phyloP scores from a whole-genome alignment of 2,888 invertebrate species.

The Campopleginae sp. region DNA sequence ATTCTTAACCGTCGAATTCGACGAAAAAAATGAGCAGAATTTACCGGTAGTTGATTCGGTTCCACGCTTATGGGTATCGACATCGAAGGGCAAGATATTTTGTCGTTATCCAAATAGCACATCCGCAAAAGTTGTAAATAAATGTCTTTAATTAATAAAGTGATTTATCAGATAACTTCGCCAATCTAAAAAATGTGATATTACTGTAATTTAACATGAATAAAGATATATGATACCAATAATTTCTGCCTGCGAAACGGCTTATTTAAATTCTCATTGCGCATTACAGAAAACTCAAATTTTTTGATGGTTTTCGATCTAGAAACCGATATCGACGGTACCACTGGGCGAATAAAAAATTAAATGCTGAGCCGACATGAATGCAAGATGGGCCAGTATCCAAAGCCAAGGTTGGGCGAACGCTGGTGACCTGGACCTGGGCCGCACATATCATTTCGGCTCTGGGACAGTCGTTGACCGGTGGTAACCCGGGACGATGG shows the following conservation, averaged over 20 bases:
- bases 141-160: no score
- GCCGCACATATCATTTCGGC: not conserved
- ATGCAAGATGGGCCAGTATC: not conserved
- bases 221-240: no score
- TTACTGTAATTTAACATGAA: no score
- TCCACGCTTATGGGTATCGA: not conserved
- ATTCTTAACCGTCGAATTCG: not conserved
- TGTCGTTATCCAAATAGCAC: not conserved
- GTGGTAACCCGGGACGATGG: not conserved
- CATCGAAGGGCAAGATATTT: not conserved
- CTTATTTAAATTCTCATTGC: no score
- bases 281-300: no score
- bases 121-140: no score
- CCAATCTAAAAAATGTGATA: no score
- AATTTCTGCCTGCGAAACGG: no score
- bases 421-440: not conserved
- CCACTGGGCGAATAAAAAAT: not conserved
- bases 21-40: not conserved
- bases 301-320: no score
- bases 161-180: no score
- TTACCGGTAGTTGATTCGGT: not conserved
- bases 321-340: not conserved
- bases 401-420: not conserved
- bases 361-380: not conserved
- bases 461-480: not conserved